Evolutionary conservation across 2,888 invertebrate genomes (phyloP), one percentile per base, ranked within the genome.

Genomic region (Bugula neritina): DNA sequence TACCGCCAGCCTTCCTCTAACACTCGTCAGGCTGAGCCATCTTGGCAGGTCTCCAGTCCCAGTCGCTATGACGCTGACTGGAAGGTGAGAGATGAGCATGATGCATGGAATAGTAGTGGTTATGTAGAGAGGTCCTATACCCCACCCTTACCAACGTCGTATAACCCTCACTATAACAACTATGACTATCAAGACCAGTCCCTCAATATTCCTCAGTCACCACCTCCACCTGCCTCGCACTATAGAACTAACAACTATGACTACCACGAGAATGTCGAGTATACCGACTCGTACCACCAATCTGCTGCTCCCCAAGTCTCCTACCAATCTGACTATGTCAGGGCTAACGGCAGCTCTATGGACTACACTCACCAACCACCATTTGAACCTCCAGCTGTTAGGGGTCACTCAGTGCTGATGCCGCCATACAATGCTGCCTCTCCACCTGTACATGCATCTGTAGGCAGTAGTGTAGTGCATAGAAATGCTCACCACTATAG

Each of bases 351-450:
- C 10, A 17, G 17, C 10, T 43, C 43, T 5, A 43, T 43, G 43
- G 5, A 5, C 5, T 5, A 17, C 43, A n/a, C n/a, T n/a, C n/a
- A n/a, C n/a, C n/a, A n/a, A n/a, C 43, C 43, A 10, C 43, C 43
- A 10, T 43, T 10, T 43, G 43, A 43, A 10, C 43, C 5, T 17
- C 17, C 43, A 34, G 31, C 63, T 63, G 63, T 34, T 63, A 63
- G 63, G 27, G 63, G 34, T 31, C 34, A 63, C 27, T 63, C 63
- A 25, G 63, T 34, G 31, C 63, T 63, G 31, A 63, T 63, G 63
- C 63, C 63, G 17, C 43, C 43, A 10, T 43, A 10, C 43, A 43
- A 43, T 17, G 43, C 43, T 10, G 17, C 43, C 17, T n/a, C n/a
- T n/a, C n/a, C n/a, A n/a, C n/a, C n/a, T n/a, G n/a, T n/a, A n/a